Base-by-base conservation (phyloP, 2,797 vertebrate species). In the Pteropus rufus region DNA sequence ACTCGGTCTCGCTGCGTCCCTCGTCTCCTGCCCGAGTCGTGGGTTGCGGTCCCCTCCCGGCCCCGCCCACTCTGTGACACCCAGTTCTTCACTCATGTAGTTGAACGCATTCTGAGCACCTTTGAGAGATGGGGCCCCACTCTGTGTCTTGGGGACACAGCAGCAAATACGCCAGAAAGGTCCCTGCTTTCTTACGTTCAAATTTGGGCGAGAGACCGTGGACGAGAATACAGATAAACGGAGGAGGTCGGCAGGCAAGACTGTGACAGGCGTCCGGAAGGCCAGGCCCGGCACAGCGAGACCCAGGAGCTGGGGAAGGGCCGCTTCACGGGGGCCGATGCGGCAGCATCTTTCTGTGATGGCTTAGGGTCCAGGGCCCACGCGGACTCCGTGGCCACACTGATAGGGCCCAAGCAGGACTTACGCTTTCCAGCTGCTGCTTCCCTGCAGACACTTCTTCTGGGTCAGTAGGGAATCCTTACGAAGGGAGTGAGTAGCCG, bases 201-300 rank as follows among this genome's bases (percentile, higher is more conserved):
- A 31, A 31, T 46, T 12, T 54, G 31, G 80, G 14, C 39, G 12
- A 36, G 10, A 60, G 26, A 62, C 7, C 49, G 39, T 4, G 16
- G 62, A 41, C 11, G 29, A 75, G 31, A 36, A 80, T 46, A 70
- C 39, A 34, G 60, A 77, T 29, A 69, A 19, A n/a, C 3, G 15
- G 26, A 73, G 31, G 75, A 81, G 60, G 39, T 77, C 31, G 49
- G 39, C 6, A 69, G 85, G 29, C 29, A 56, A 89, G 89, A 85
- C 4, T 2, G 3, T 26, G 34, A 18, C 19, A 26, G 54, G 44
- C 16, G n/a, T 58, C 72, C 77, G 12, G n/a, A 36, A 54, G 60
- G n/a, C 18, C 5, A 16, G 10, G 6, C 19, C 39, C 14, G 26
- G 29, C 15, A 1, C 0, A n/a, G 9, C 2, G 39, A 73, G n/a